Evolutionary conservation across 2,113 vertebrate genomes (phyloP).

Genomic region (Poeciliopsis occidentalis): DNA sequence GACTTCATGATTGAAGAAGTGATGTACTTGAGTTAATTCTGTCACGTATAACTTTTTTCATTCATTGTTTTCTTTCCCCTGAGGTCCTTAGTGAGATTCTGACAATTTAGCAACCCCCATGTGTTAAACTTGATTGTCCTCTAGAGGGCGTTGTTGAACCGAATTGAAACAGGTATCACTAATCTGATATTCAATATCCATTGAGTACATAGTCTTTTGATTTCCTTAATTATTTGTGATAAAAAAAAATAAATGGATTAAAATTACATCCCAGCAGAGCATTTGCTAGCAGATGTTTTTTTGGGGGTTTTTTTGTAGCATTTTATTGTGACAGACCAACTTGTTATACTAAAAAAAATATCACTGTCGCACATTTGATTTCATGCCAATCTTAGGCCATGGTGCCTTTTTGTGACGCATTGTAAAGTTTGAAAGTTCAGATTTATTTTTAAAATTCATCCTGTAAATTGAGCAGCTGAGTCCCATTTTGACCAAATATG

Average conservation of each 20-base stretch:
- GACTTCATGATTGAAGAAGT: neutral
- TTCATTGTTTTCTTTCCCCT: no score
- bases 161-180: neutral
- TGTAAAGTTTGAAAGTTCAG: neutral
- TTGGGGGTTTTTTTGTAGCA: no score
- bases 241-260: no score
- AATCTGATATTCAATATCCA: no score
- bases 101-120: neutral
- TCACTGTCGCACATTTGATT: neutral
- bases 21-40: neutral
- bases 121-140: slow-evolving; percentile 7
- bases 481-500: slow-evolving; percentile 2
- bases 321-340: neutral
- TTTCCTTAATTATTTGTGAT: no score
- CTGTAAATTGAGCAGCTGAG: slow-evolving; percentile 63
- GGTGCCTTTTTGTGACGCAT: neutral
- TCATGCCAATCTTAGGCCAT: neutral
- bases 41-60: no score
- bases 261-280: no score
- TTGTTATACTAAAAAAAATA: neutral
- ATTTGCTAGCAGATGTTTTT: no score
- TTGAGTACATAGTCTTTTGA: no score
- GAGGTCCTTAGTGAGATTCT: no score
- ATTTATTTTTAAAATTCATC: slow-evolving; percentile 39
- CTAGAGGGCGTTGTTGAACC: slow-evolving; percentile 48